phyloP scores from a whole-genome alignment of 2,888 invertebrate species.

The Xanthostigma xanthostigma region DNA sequence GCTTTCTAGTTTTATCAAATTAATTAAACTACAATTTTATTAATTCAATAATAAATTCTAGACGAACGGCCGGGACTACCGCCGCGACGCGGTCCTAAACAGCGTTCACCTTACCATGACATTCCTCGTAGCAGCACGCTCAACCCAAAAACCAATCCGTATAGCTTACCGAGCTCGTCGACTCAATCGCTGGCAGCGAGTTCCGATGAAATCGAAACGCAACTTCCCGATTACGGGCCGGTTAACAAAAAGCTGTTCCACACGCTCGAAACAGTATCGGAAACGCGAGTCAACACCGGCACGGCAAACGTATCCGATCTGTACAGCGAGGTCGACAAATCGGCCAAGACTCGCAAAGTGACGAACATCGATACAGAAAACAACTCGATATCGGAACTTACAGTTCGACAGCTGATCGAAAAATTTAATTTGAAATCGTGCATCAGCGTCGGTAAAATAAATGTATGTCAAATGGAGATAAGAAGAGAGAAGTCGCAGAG shows the following conservation, averaged over 20 bases:
- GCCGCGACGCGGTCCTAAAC: background rate
- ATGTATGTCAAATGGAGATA: slow-evolving; percentile 7
- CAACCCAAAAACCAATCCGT: slow-evolving; percentile 6
- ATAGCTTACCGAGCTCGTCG: slow-evolving; percentile 7
- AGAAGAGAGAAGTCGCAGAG: slow-evolving; percentile 6
- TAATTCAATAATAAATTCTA: background rate
- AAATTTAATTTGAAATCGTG: slow-evolving; percentile 19
- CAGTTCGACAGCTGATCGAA: slow-evolving; percentile 22
- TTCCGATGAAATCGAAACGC: no score
- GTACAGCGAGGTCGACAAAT: slow-evolving; percentile 5
- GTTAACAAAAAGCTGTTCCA: no score
- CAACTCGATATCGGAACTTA: slow-evolving; percentile 13
- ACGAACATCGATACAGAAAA: slow-evolving; percentile 16
- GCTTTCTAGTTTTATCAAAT: no score
- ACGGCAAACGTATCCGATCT: slow-evolving; percentile 8
- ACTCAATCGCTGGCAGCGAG: no score
- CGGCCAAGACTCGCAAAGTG: slow-evolving; percentile 2
- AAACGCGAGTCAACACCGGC: background rate
- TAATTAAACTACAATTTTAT: no score
- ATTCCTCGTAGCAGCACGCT: slow-evolving; percentile 18
- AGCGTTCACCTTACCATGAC: slow-evolving; percentile 20
- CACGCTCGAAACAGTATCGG: no score
- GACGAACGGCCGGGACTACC: slow-evolving; percentile 8
- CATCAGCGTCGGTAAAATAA: slow-evolving; percentile 14
- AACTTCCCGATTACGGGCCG: no score